These are phyloP conservation scores for Crax fasciolata DNA, from an alignment of 2,797 vertebrate genomes.

Conservation along the genomic window DNA sequence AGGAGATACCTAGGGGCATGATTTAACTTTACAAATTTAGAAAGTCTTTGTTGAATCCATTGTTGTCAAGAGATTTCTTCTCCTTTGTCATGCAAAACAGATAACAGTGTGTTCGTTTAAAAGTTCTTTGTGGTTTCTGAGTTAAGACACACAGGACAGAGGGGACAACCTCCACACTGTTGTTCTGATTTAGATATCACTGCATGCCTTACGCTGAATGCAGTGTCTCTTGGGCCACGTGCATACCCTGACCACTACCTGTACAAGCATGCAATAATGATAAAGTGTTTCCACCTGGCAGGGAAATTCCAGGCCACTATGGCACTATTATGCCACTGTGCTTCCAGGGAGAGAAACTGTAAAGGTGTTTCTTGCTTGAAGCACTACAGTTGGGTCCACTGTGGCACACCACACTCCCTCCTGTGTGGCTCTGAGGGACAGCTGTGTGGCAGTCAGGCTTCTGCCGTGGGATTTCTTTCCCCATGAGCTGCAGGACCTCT, in stretches of 20 bases:
- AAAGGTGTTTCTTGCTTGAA: background rate
- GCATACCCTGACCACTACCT: background rate
- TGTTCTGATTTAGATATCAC: background rate
- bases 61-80: background rate
- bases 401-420: background rate
- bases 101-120: background rate
- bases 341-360: background rate
- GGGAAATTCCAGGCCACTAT: background rate
- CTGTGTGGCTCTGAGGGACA: fast-evolving
- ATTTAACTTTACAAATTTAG: background rate
- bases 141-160: background rate
- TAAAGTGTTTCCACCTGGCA: background rate
- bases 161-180: background rate
- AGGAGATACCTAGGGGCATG: background rate
- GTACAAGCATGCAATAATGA: background rate
- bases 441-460: background rate
- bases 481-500: fast-evolving
- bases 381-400: background rate
- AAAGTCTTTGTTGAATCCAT: background rate
- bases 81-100: background rate
- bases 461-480: background rate
- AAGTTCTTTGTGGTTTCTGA: background rate
- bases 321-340: background rate
- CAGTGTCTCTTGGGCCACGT: background rate
- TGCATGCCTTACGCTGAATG: background rate